A percentile compares a stretch with the other conserved stretches of the same genome.
Conservation (phyloP, 2,888 invertebrate genomes). For the Protodeltote pygarga region DNA sequence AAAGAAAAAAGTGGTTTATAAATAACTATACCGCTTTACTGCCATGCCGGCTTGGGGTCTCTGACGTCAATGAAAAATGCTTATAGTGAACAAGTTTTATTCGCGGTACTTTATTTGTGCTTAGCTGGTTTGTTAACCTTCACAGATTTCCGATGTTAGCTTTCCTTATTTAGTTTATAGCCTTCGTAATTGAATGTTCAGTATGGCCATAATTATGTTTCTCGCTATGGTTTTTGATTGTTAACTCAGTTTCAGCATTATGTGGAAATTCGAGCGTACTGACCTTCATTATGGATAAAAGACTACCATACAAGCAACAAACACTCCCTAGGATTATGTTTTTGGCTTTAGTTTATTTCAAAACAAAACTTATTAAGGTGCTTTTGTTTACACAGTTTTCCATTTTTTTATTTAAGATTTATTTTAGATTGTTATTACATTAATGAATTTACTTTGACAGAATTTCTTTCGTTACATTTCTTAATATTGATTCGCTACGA, state of each 20-base stretch:
- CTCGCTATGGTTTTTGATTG: conserved; percentile 16
- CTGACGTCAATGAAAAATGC: conserved; percentile 34
- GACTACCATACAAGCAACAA: not conserved
- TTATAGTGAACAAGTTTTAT: conserved; percentile 36
- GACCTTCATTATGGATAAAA: conserved; percentile 10
- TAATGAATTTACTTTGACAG: not conserved
- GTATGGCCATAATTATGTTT: conserved; percentile 13
- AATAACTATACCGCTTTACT: conserved; percentile 9
- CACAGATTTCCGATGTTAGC: conserved; percentile 57
- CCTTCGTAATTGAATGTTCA: conserved; percentile 45
- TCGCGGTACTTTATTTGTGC: conserved; percentile 39
- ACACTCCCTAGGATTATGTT: not conserved
- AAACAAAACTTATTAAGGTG: too few relatives aligned
- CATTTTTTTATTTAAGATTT: too few relatives aligned
- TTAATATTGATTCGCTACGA: too few relatives aligned
- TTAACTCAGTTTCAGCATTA: conserved; percentile 11
- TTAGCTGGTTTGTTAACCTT: conserved; percentile 55
- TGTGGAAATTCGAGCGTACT: conserved; percentile 10
- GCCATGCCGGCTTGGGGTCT: conserved; percentile 5
- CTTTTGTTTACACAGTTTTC: too few relatives aligned
- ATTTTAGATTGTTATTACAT: too few relatives aligned
- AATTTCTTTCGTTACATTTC: too few relatives aligned
- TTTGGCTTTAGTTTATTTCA: too few relatives aligned
- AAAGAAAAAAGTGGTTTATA: conserved; percentile 17
- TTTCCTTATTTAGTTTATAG: conserved; percentile 59